Percentiles rank a stretch among this genome's conserved stretches.
phyloP scores from a whole-genome alignment of 2,888 invertebrate genomes.

The Zelleria hepariella region DNA sequence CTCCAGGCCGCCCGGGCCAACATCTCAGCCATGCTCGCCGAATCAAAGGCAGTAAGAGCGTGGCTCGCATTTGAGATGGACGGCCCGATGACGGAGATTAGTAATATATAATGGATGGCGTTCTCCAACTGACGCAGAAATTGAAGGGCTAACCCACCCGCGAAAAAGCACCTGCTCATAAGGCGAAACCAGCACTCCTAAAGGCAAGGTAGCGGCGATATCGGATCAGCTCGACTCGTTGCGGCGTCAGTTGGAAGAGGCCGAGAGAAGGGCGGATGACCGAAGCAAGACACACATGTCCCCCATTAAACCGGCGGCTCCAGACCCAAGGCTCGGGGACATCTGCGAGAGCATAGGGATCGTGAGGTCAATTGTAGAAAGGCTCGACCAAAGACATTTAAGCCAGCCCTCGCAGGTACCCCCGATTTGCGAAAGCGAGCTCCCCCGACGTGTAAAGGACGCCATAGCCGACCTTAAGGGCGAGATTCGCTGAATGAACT shows the following conservation, averaged over 20 bases:
- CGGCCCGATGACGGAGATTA: too few species aligned
- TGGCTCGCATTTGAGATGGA: conserved; percentile 7
- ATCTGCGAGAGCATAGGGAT: too few species aligned
- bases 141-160: too few species aligned
- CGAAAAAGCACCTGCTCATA: too few species aligned
- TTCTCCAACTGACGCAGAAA: too few species aligned
- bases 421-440: background rate
- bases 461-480: background rate
- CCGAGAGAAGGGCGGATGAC: background rate
- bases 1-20: background rate
- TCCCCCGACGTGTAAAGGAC: background rate
- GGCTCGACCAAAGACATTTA: too few species aligned
- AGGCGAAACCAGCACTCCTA: too few species aligned
- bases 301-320: background rate
- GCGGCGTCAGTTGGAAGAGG: background rate
- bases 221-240: background rate
- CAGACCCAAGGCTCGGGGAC: too few species aligned
- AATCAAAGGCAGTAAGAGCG: conserved; percentile 3
- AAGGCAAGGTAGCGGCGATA: background rate
- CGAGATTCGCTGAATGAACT: too few species aligned
- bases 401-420: too few species aligned
- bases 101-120: too few species aligned
- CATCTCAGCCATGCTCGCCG: background rate
- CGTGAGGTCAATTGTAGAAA: too few species aligned
- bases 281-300: background rate